Evolutionary conservation across 2,888 invertebrate genomes (phyloP), one percentile per base, ranked within the genome.

Genomic region (Pachliopta kotzebuea): DNA sequence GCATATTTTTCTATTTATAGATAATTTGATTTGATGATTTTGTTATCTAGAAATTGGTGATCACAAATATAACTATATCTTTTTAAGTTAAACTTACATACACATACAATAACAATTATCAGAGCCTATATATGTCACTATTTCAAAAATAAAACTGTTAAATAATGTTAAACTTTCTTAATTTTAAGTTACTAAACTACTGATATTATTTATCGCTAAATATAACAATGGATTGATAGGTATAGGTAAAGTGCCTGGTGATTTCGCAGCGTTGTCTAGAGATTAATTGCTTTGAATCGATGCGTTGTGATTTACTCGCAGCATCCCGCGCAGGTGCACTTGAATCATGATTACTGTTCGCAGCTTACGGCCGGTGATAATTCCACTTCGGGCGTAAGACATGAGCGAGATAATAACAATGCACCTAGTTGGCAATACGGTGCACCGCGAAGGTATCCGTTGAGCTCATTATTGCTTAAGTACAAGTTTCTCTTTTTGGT

Each of bases 291-390:
- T 74, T 72, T 71, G 76, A 73, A 74, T 70, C 80, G 78, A 69
- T 78, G 85, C 80, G 78, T 70, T 78, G 85, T 88, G 89, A 89
- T 90, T 88, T 89, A 88, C 85, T 84, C 75, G 76, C 72, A 4
- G 50, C 76, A 70, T 68, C 71, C 71, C 70, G 72, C 75, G 83
- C 89, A 89, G 87, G 84, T 90, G 90, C 87, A 78, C 79, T 82
- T 88, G 88, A 88, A 79, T 85, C 87, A 88, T 75, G 78, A 75
- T 68, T 68, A 69, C 70, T 65, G 65, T 67, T 65, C 68, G 70
- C 70, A 70, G 70, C 71, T 66, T 71, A 65, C 61, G 60, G 65
- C 60, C 65, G 50, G 61, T 67, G 58, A 61, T 67, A 60, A 63
- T 62, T 63, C 21, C 63, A 31, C 60, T 56, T 21, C 52, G 21